phyloP scores from a whole-genome alignment of 2,797 vertebrate species.

The Luscinia megarhynchos region DNA sequence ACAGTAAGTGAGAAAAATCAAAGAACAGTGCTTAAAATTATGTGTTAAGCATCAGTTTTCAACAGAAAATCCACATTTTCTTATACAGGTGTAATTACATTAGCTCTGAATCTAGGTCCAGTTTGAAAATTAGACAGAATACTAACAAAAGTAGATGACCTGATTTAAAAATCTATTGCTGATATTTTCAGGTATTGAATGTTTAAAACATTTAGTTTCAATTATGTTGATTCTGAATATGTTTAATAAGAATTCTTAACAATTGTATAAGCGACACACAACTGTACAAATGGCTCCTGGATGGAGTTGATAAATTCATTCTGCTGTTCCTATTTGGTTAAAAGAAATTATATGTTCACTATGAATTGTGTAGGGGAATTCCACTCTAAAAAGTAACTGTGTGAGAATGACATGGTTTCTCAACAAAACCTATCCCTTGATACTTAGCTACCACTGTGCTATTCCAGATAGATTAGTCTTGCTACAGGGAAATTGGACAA shows the following conservation, averaged over 20 bases:
- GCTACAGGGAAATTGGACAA: background rate
- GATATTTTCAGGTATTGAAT: constrained; percentile 21
- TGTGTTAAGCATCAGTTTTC: background rate
- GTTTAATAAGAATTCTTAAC: background rate
- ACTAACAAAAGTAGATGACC: constrained; percentile 17
- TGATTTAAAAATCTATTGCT: constrained; percentile 14
- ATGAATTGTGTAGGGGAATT: background rate
- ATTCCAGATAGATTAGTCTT: background rate
- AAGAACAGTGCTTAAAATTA: constrained; percentile 11
- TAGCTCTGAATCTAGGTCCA: background rate
- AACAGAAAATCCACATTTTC: constrained; percentile 28
- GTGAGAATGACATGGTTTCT: background rate
- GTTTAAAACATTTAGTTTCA: background rate
- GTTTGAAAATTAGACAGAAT: constrained; percentile 25
- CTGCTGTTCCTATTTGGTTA: background rate
- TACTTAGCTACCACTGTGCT: constrained; percentile 6
- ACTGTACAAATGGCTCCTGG: background rate
- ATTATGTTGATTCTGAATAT: constrained; percentile 21
- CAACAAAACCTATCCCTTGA: background rate
- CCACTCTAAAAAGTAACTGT: background rate
- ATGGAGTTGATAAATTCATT: constrained; percentile 12
- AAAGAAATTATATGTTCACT: background rate
- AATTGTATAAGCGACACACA: constrained; percentile 23
- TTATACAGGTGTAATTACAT: background rate
- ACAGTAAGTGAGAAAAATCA: constrained; percentile 3